Base-by-base conservation (phyloP, 2,113 vertebrate species). In the Percina caprodes region DNA sequence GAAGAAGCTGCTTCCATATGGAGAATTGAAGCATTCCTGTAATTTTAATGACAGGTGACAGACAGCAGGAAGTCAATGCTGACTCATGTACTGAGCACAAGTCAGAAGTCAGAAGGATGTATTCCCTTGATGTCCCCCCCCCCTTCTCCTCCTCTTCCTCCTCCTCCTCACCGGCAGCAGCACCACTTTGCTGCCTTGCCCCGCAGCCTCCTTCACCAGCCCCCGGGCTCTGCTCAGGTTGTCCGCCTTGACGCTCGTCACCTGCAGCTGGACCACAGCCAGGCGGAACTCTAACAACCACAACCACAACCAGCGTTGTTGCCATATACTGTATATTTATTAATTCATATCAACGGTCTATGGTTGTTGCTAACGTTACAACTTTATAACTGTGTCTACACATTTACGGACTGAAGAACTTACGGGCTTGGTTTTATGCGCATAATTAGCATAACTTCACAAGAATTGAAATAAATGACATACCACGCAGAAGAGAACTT, bases 11-110 rank as follows among this genome's bases (percentile, higher is more conserved):
- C 96, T 96, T 74, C 98, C 97, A 86, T 99, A 99, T 0, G 98
- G 98, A 90, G 96, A 99, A 91, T 99, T 99, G 94, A 98, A 99
- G 80, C 97, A 99, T 83, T 99, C 98, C 98, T 99, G 82, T 4
- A 16, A 0, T 0, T 3, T 79, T 11, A 52, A 13, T 5, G 23
- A 69, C 24, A 71, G 1, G 13, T 2, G 13, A 71, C 12, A 77
- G 18, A 67, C 46, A 72, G 66, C 42, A 73, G 5, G n/a, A 12
- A 5, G 18, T 5, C 18, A 49, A 49, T 49, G 15, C 16, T 49
- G n/a, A 55, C 10, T 23, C 10, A 13, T 60, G 30, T 8, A 11
- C 30, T 21, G 35, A 39, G 35, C 35, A 39, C 35, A 39, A 39
- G 8, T 35, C 33, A 35, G 33, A 35, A n/a, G n/a, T n/a, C n/a